Base-by-base conservation (phyloP, 2,888 invertebrate species). In the Troilus luridus region DNA sequence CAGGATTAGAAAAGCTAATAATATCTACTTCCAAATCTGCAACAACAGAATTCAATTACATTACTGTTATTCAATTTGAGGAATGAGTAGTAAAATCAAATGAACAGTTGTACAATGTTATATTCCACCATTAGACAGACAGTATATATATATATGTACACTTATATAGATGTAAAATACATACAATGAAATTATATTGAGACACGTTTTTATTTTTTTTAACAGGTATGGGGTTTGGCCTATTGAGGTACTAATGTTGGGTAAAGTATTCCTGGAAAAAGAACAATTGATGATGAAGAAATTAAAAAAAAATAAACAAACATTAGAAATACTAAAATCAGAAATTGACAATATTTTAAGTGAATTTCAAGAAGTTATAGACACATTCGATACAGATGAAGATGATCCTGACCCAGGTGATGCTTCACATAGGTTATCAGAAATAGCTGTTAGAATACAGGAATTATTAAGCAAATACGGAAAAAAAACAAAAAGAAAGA, bases 161-260 rank as follows among this genome's bases (percentile, higher is more conserved):
- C 41, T 3, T 5, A 41, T 41, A 41, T 5, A 41, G 1, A 41
- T 41, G 41, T 41, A 41, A 41, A 41, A 41, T 41, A 41, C 41
- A 41, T 41, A 41, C 41, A 41, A 41, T 41, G 5, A 41, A 41
- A 41, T 41, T 41, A 41, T 41, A 41, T 64, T 0, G n/a, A 9
- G 11, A n/a, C n/a, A 64, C 5, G 7, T 10, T 67, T 24, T 67
- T 54, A 56, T 19, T 21, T 9, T 41, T 89, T 67, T 88, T 3
- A 8, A 24, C 72, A 92, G 92, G 81, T 91, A 91, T 88, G 90
- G 91, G 54, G 88, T 88, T 17, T 92, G 92, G 92, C 92, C 92
- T 9, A n/a, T 92, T 62, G 92, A 92, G 88, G 62, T 92, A 59
- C 67, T 60, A 58, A 27, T 67, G 81, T 27, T 60, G 88, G 90